Conservation (phyloP, 2,113 vertebrate species). For the crab-eating macaque (Macaca fascicularis) region T2T-MFA8v1.1 NC_088388.1:87564501-87565000, state of each 20-base stretch:
- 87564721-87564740: neutral
- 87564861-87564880: neutral
- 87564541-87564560: neutral
- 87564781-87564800: neutral
- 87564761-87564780: neutral
- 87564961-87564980: neutral
- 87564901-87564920: neutral
- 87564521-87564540: neutral
- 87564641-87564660: neutral
- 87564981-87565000: neutral
- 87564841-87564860: neutral
- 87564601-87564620: neutral
- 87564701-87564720: neutral
- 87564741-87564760: neutral
- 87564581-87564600: neutral
- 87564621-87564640: neutral
- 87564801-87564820: neutral
- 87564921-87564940: neutral
- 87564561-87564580: neutral
- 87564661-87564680: neutral
- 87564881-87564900: neutral
- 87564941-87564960: neutral
- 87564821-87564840: neutral
- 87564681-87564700: slow-evolving; percentile 37
- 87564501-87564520: neutral